These are phyloP conservation scores for Zoanthus sociatus DNA, from an alignment of 92 coral and sea anemone species.

Conservation along the genomic window DNA sequence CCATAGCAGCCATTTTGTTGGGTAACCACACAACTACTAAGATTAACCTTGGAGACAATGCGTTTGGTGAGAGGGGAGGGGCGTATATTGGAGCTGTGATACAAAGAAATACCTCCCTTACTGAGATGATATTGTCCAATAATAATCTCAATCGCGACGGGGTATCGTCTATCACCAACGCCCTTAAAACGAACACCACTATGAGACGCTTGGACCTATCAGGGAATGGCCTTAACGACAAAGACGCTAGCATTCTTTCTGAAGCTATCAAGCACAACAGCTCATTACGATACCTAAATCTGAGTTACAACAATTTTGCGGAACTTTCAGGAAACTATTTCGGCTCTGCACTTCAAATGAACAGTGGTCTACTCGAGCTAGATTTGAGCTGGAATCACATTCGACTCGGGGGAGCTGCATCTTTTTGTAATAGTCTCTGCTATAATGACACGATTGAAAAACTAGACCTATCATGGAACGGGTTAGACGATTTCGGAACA, in stretches of 20 bases:
- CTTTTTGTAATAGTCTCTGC: slow-evolving; percentile 73
- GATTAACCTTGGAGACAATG: slow-evolving; percentile 75
- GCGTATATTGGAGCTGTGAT: slow-evolving; percentile 78
- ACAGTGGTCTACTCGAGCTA: slow-evolving; percentile 78
- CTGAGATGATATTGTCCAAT: slow-evolving; percentile 81
- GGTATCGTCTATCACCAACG: slow-evolving; percentile 71
- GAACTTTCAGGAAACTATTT: slow-evolving; percentile 81
- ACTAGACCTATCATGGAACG: slow-evolving; percentile 87
- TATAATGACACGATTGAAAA: slow-evolving; percentile 75
- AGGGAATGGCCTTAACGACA: slow-evolving; percentile 86
- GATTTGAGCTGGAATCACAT: slow-evolving; percentile 88
- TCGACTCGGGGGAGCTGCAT: slow-evolving; percentile 75
- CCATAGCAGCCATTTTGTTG: slow-evolving; percentile 75
- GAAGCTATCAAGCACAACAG: slow-evolving; percentile 84
- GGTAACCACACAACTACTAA: slow-evolving; percentile 70
- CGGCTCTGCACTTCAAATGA: slow-evolving; percentile 80
- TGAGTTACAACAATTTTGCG: slow-evolving; percentile 86
- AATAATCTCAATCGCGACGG: slow-evolving; percentile 82
- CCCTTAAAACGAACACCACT: slow-evolving; percentile 69
- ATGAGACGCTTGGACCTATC: slow-evolving; percentile 79
- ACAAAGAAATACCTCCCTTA: slow-evolving; percentile 69
- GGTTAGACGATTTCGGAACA: slow-evolving; percentile 86
- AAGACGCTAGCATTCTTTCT: slow-evolving; percentile 78
- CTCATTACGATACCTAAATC: slow-evolving; percentile 70
- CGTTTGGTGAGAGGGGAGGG: slow-evolving; percentile 75